Conservation (phyloP, 1,140 invertebrate genomes). For the Cardiocondyla obscurior region DNA sequence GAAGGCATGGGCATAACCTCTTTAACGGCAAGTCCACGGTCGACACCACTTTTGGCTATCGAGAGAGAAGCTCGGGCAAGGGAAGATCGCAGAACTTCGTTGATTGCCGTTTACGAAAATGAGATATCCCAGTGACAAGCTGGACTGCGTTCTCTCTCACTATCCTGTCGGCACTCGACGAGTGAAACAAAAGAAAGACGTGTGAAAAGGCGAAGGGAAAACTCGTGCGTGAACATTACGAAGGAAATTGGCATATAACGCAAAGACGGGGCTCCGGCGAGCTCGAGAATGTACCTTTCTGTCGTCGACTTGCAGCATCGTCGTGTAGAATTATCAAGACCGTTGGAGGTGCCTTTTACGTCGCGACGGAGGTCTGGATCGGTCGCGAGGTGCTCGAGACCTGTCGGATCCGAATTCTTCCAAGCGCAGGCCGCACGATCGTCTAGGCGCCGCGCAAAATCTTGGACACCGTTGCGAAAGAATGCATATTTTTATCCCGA, state of each 20-base stretch:
- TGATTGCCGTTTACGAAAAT: neutral
- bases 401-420: neutral
- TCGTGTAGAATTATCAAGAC: neutral
- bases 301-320: conserved; percentile 69
- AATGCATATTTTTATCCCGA: conserved; percentile 13
- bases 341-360: too few species aligned
- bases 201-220: neutral
- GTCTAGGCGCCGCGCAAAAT: neutral
- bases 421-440: neutral
- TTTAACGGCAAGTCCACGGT: neutral
- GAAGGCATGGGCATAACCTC: neutral
- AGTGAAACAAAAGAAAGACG: neutral
- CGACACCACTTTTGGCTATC: neutral
- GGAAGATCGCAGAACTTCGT: neutral
- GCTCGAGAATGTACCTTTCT: conserved; percentile 61
- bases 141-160: neutral
- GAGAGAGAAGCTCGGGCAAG: neutral
- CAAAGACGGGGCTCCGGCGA: neutral
- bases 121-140: neutral
- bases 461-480: neutral
- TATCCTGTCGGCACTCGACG: neutral
- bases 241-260: neutral
- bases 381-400: neutral
- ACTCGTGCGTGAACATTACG: neutral
- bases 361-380: conserved; percentile 38